Percentiles rank a stretch among this genome's conserved stretches.
These are phyloP conservation scores for Suillia variegata DNA, from an alignment of 2,888 invertebrate species.

Conservation along the genomic window DNA sequence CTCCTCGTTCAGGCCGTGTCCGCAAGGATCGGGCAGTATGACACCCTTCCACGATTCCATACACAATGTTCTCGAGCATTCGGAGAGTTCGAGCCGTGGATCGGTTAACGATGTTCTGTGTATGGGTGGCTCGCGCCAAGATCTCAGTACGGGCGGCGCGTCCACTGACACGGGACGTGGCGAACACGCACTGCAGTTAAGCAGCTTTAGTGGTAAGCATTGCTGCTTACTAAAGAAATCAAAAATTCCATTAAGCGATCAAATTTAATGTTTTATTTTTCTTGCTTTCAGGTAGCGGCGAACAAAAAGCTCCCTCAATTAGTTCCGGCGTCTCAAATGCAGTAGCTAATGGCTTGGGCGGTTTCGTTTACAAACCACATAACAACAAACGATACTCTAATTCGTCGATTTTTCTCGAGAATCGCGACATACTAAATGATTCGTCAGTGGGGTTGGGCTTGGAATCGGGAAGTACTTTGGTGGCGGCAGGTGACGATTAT, in stretches of 20 bases:
- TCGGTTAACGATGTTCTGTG: slow-evolving; percentile 56
- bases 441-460: slow-evolving; percentile 40
- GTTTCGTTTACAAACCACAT: slow-evolving; percentile 49
- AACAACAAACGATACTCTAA: slow-evolving; percentile 56
- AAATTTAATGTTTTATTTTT: slow-evolving; percentile 19
- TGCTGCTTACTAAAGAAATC: slow-evolving; percentile 12
- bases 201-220: slow-evolving; percentile 50
- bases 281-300: slow-evolving; percentile 45
- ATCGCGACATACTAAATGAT: slow-evolving; percentile 61
- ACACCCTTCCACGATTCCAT: slow-evolving; percentile 61
- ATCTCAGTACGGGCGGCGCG: slow-evolving; percentile 56
- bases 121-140: slow-evolving; percentile 57
- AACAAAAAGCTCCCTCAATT: slow-evolving; percentile 55
- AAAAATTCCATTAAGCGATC: slow-evolving; percentile 17
- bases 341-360: slow-evolving; percentile 54
- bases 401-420: slow-evolving; percentile 61
- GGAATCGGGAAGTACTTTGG: slow-evolving; percentile 34
- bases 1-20: slow-evolving; percentile 61
- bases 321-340: slow-evolving; percentile 56
- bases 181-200: slow-evolving; percentile 52
- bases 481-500: slow-evolving; percentile 48
- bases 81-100: slow-evolving; percentile 56
- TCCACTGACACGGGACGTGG: slow-evolving; percentile 50
- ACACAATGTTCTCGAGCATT: slow-evolving; percentile 60
- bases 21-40: slow-evolving; percentile 62